A percentile compares a stretch with the other conserved stretches of the same genome.
phyloP scores from a whole-genome alignment of 2,797 vertebrate species.

The Phaenicophaeus curvirostris region DNA sequence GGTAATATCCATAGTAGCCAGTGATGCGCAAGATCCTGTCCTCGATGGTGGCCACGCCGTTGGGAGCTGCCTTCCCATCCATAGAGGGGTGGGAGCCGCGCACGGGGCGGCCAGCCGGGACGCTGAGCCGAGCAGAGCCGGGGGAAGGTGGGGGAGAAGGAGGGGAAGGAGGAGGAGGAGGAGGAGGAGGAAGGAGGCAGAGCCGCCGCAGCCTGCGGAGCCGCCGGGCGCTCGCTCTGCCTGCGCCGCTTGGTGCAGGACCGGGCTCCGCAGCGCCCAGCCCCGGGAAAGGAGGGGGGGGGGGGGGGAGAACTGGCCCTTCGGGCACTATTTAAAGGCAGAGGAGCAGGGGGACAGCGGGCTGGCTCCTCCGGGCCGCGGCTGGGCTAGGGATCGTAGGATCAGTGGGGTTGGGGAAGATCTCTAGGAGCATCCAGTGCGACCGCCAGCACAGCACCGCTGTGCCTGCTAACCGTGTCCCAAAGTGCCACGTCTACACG shows the following conservation, averaged over 20 bases:
- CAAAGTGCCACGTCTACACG: too few species aligned
- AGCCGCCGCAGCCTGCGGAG: conserved; percentile 49
- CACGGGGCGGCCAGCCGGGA: conserved; percentile 57
- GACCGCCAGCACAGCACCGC: too few species aligned
- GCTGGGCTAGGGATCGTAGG: neutral
- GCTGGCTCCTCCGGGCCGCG: neutral
- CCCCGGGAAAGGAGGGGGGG: neutral
- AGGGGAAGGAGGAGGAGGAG: neutral
- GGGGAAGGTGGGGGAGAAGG: neutral
- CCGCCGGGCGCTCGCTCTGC: conserved; percentile 57
- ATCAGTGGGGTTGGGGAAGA: too few species aligned
- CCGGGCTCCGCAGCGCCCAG: conserved; percentile 37
- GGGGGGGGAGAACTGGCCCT: neutral
- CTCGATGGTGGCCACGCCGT: conserved; percentile 96
- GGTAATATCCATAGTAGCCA: conserved; percentile 98
- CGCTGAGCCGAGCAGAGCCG: neutral
- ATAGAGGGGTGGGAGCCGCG: conserved; percentile 72
- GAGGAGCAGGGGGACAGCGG: neutral
- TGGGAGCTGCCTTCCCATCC: conserved; percentile 89
- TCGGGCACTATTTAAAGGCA: neutral
- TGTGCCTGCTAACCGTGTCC: too few species aligned
- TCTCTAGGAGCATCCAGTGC: too few species aligned
- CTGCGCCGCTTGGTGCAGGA: conserved; percentile 63
- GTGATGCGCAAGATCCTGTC: conserved; percentile 97
- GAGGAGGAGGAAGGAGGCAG: neutral